Evolutionary conservation across 2,113 vertebrate species (phyloP).

Genomic region (Myocastor coypus): DNA sequence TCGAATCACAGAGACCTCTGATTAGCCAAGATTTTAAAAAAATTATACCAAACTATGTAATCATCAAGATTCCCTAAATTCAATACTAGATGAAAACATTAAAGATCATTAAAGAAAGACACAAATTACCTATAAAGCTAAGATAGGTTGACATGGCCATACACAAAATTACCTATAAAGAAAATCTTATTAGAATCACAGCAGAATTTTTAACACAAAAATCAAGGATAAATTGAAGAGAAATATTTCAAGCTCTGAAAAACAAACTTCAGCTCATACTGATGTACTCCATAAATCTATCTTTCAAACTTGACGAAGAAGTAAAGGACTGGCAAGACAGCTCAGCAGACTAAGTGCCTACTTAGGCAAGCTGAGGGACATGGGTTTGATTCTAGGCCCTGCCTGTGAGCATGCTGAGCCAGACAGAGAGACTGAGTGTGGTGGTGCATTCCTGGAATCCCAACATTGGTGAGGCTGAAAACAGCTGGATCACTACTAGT

Average conservation of each 20-base stretch:
- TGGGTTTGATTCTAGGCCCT: too few relatives aligned
- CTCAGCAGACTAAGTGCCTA: too few relatives aligned
- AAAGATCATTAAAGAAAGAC: background rate
- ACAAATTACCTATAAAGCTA: background rate
- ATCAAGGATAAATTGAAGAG: background rate
- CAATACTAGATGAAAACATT: background rate
- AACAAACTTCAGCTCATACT: background rate
- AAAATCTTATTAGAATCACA: background rate
- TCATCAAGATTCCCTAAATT: background rate
- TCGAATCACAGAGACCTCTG: background rate
- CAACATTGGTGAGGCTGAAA: too few relatives aligned
- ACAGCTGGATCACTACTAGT: too few relatives aligned
- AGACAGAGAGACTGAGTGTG: too few relatives aligned
- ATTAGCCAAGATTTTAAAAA: background rate
- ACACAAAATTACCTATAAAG: background rate
- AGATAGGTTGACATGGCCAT: too few relatives aligned
- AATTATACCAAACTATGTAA: background rate
- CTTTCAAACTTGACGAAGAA: background rate
- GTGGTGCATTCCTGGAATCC: too few relatives aligned
- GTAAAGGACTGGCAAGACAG: too few relatives aligned
- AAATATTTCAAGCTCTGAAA: background rate
- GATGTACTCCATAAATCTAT: background rate
- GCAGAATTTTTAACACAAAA: background rate
- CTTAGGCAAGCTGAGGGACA: too few relatives aligned
- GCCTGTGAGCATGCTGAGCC: too few relatives aligned